A percentile compares a stretch with the other conserved stretches of the same genome.
Evolutionary conservation across 1,140 invertebrate genomes (phyloP).

Genomic region (Triops cancriformis): DNA sequence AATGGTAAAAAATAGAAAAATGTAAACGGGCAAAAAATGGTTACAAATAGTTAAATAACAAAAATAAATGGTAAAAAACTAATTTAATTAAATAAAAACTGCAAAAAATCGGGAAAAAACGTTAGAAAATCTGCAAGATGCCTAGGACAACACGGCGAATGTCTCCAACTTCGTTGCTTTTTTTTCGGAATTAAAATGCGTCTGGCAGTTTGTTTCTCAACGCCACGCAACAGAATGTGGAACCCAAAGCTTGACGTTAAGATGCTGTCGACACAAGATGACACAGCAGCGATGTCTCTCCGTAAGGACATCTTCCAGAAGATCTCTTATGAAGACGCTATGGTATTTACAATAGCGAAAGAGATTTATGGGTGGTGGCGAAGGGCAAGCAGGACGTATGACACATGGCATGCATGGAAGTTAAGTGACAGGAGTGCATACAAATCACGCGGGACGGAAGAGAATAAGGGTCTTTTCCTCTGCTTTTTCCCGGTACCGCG

Average conservation of each 20-base stretch:
- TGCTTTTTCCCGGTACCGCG: background rate
- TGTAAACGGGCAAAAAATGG: too few relatives aligned
- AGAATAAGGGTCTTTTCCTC: background rate
- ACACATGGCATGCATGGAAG: background rate
- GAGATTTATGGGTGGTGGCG: background rate
- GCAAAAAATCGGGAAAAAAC: too few relatives aligned
- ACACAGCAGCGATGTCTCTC: background rate
- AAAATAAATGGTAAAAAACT: too few relatives aligned
- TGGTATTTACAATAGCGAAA: background rate
- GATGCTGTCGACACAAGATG: background rate
- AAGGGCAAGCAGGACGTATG: background rate
- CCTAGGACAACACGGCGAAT: too few relatives aligned
- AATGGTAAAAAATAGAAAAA: too few relatives aligned
- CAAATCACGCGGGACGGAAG: background rate
- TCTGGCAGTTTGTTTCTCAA: too few relatives aligned
- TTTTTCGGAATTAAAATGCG: too few relatives aligned
- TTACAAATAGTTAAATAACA: too few relatives aligned
- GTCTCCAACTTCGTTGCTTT: too few relatives aligned
- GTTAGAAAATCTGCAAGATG: too few relatives aligned
- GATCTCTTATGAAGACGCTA: conserved; percentile 11
- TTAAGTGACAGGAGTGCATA: conserved; percentile 21
- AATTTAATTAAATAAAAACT: too few relatives aligned
- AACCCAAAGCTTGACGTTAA: background rate
- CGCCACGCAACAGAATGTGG: background rate
- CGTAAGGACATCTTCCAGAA: conserved; percentile 13